Conservation (phyloP, 2,888 invertebrate species). For the Pandemis heparana region DNA sequence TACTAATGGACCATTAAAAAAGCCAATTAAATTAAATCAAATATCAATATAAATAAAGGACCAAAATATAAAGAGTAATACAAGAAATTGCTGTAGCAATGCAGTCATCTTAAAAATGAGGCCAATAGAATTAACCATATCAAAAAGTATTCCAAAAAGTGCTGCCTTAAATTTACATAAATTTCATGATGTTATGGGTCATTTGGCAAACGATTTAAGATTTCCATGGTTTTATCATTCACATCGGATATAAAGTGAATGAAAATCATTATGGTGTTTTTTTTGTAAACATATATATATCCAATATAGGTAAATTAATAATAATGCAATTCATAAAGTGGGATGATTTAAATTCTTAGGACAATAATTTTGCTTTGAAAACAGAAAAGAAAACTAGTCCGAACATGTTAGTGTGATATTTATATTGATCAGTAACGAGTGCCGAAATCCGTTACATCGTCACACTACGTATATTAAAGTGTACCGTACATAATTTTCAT, state of each 20-base stretch:
- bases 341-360: not conserved
- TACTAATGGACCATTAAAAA: not conserved
- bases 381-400: not conserved
- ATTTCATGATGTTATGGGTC: constrained; percentile 21
- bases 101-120: constrained; percentile 14
- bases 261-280: not conserved
- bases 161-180: constrained; percentile 40
- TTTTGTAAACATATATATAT: not conserved
- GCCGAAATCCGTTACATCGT: not conserved
- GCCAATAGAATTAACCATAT: constrained; percentile 19
- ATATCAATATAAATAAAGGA: not conserved
- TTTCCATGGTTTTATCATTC: constrained; percentile 17
- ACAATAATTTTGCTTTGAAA: not conserved
- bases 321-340: not conserved
- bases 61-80: not conserved
- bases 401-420: not conserved
- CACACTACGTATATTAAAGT: not conserved
- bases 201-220: constrained; percentile 4
- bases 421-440: not conserved
- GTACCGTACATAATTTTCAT: not conserved
- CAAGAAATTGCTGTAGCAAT: constrained; percentile 31
- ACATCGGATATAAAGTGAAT: constrained; percentile 9
- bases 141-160: constrained; percentile 36
- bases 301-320: not conserved
- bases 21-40: not conserved